Evolutionary conservation across 2,797 vertebrate genomes (phyloP).

Genomic region (Coregonus sp.): DNA sequence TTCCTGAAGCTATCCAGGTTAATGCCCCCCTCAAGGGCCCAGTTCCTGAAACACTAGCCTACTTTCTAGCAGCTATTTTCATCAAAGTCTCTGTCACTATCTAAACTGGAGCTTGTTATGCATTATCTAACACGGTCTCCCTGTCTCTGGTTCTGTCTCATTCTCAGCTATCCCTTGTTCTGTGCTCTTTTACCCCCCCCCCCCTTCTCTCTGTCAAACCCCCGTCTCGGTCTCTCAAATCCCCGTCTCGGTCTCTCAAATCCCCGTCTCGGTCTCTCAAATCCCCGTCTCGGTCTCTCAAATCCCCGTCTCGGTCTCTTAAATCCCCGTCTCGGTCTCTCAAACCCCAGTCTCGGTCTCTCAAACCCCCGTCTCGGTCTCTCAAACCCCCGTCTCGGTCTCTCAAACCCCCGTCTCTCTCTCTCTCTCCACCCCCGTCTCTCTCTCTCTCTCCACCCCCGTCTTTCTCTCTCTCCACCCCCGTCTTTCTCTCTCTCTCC

Average conservation of each 20-base stretch:
- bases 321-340: too few species aligned
- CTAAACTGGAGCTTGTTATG: not conserved
- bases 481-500: not conserved
- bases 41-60: constrained; percentile 12
- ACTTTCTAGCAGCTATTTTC: constrained; percentile 16
- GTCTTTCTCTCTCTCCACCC: too few species aligned
- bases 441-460: too few species aligned
- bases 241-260: not conserved
- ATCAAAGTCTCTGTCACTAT: not conserved
- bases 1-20: constrained; percentile 18
- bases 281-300: too few species aligned
- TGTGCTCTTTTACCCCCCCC: not conserved
- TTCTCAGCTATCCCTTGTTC: not conserved
- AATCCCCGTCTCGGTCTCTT: not conserved
- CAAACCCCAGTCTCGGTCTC: not conserved
- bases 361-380: too few species aligned
- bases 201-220: not conserved
- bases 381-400: not conserved
- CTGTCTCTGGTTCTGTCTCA: not conserved
- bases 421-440: not conserved
- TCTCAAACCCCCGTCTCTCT: too few species aligned
- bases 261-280: too few species aligned
- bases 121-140: not conserved
- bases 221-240: too few species aligned
- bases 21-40: not conserved